A percentile compares a stretch with the other conserved stretches of the same genome.
These are phyloP conservation scores for Gymnarchus niloticus DNA, from an alignment of 2,113 vertebrate genomes.

Conservation along the genomic window DNA sequence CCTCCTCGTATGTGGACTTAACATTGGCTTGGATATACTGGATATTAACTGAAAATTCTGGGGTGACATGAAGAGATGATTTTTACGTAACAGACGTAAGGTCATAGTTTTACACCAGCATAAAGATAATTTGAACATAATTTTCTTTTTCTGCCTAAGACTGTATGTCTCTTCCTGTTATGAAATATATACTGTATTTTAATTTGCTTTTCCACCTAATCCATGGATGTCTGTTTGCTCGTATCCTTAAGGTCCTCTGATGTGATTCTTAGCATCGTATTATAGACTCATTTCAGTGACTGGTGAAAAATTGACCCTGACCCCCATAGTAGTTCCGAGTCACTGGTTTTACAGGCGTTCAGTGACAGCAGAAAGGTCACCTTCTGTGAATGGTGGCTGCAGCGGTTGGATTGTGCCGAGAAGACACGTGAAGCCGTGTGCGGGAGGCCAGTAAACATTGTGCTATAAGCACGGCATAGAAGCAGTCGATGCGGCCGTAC, in stretches of 20 bases:
- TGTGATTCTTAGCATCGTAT: constrained; percentile 37
- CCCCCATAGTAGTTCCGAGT: constrained; percentile 50
- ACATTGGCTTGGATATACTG: too few species aligned
- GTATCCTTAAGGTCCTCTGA: neutral
- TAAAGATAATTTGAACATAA: too few species aligned
- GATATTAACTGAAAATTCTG: too few species aligned
- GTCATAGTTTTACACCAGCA: too few species aligned
- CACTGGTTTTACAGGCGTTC: constrained; percentile 50
- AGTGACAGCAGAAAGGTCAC: constrained; percentile 41
- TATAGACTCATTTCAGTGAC: constrained; percentile 59
- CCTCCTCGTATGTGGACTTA: too few species aligned
- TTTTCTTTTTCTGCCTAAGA: too few species aligned
- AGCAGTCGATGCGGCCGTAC: neutral
- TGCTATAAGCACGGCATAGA: neutral
- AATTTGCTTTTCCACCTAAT: too few species aligned
- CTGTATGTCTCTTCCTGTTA: too few species aligned
- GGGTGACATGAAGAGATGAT: too few species aligned
- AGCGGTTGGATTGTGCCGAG: neutral
- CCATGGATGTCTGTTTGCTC: too few species aligned
- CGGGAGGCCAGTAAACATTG: neutral
- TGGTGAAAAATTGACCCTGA: constrained; percentile 57
- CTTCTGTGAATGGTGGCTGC: constrained; percentile 16
- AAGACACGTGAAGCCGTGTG: neutral
- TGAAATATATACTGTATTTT: too few species aligned
- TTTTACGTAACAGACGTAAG: too few species aligned